Base-by-base conservation (phyloP, 2,113 vertebrate genomes). In the Scopus umbretta region DNA sequence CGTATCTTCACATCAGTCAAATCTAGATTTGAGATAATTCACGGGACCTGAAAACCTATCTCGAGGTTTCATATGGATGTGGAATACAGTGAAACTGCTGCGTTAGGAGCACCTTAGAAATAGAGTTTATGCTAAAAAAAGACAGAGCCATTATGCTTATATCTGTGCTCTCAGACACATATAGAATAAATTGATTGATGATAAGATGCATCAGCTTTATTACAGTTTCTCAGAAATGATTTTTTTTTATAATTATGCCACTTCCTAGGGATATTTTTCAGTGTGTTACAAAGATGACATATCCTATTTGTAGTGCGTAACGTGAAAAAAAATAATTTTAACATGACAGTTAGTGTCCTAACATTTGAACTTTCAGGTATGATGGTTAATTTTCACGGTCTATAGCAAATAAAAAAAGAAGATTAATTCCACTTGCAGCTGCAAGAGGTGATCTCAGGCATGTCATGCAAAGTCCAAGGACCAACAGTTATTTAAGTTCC, bases 281-380 rank as follows among this genome's bases (percentile, higher is more conserved):
- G 73, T 8, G 9, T 6, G 18, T 74, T 94, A 40, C 62, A 80
- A 94, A 65, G 75, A 68, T 59, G 75, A 29, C 49, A 45, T 86
- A 43, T 38, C 71, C 73, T 86, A 67, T 92, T 92, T 78, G 62
- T 88, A 62, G 40, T 76, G 71, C 42, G 67, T 88, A 92, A 91
- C 87, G 67, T 70, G 79, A 76, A 92, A 94, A 94, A 79, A 86
- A 80, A 90, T 63, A 0, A 0, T 87, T 96, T 93, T 84, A 86
- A 96, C 89, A 75, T 94, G 90, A 79, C 89, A 96, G 91, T 95
- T 93, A 86, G 76, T 92, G 88, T 76, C 61, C 94, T 96, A 96
- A 96, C 92, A 92, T 96, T 96, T 97, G 90, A 97, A 97, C 94
- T 97, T 96, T 70, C 27, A 58, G 74, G 76, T 97, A 25, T 49